Evolutionary conservation across 2,113 vertebrate genomes (phyloP), one percentile per base, ranked within the genome.

Genomic region (Mustela lutreola): DNA sequence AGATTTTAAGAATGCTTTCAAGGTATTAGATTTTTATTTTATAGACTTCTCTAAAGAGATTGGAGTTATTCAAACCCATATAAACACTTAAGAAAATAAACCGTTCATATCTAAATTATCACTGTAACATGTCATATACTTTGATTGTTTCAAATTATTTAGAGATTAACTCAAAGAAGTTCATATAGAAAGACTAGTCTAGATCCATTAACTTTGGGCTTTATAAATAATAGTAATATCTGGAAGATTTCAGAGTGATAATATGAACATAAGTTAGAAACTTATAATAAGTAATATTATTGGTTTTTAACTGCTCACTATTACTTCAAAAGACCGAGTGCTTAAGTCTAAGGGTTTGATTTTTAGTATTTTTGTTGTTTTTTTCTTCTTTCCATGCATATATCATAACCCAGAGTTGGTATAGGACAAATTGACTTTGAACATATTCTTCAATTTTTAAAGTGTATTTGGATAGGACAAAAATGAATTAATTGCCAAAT

Each of bases 1-100:
- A 84, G 18, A 78, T 62, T 70, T 79, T 83, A 62, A 93, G 67
- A 56, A 50, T 5, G 10, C 2, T 67, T 76, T 63, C 70, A 58
- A 60, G 31, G 33, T 19, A 87, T 15, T 67, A 31, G 22, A 87
- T 39, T 82, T 91, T 85, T 75, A 91, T 11, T 94, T 87, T 22
- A 60, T 76, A 42, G 56, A 50, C 28, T 50, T 60, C 39, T 48
- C 67, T 76, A 81, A 76, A 10, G 6, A 88, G 78, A 11, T 39
- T 71, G 11, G 39, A 79, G 62, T 67, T 89, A 71, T 15, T 90
- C 33, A 22, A 26, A 48, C 28, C 24, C 58, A 48, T 7, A 63
- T 45, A 65, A 89, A n/a, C 33, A 89, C 36, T 70, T 31, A 83
- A 91, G 93, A 89, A 96, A 76, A 24, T 89, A 53, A 80, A 36